phyloP scores from a whole-genome alignment of 2,113 vertebrate species.

The Acrocephalus kingi region DNA sequence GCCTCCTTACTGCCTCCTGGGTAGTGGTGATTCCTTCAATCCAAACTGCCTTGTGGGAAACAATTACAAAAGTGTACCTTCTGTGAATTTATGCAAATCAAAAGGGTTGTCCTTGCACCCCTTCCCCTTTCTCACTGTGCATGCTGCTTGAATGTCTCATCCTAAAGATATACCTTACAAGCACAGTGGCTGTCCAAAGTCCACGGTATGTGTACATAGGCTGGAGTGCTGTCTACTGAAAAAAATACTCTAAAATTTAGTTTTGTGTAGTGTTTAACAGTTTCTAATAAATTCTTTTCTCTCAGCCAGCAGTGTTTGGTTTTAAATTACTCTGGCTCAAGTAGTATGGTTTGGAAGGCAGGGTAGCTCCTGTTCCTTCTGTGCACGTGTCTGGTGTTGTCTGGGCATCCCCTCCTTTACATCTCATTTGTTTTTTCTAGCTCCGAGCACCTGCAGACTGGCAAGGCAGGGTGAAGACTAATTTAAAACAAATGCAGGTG shows the following conservation, averaged over 20 bases:
- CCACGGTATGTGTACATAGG: slow-evolving; percentile 4
- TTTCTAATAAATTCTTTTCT: slow-evolving; percentile 80
- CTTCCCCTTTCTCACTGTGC: slow-evolving; percentile 2
- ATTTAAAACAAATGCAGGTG: rapidly evolving
- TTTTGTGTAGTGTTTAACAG: slow-evolving; percentile 70
- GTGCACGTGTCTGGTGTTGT: rapidly evolving
- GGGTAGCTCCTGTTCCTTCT: not conserved
- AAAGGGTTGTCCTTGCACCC: not conserved
- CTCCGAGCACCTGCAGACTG: too few species aligned
- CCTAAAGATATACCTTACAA: not conserved
- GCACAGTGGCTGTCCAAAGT: slow-evolving; percentile 11
- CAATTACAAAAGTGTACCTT: not conserved
- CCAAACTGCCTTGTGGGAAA: not conserved
- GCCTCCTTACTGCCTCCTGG: not conserved
- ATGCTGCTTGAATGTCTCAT: slow-evolving; percentile 32
- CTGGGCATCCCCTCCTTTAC: not conserved
- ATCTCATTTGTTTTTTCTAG: not conserved
- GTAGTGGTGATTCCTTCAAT: rapidly evolving
- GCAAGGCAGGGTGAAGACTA: too few species aligned
- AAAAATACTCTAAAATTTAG: slow-evolving; percentile 38
- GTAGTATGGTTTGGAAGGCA: not conserved
- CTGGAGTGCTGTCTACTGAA: slow-evolving; percentile 70
- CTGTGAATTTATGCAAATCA: not conserved
- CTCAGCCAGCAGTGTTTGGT: slow-evolving; percentile 59
- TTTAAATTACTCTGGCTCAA: not conserved